Base-by-base conservation (phyloP, 2,888 invertebrate genomes). In the Agrotis segetum region DNA sequence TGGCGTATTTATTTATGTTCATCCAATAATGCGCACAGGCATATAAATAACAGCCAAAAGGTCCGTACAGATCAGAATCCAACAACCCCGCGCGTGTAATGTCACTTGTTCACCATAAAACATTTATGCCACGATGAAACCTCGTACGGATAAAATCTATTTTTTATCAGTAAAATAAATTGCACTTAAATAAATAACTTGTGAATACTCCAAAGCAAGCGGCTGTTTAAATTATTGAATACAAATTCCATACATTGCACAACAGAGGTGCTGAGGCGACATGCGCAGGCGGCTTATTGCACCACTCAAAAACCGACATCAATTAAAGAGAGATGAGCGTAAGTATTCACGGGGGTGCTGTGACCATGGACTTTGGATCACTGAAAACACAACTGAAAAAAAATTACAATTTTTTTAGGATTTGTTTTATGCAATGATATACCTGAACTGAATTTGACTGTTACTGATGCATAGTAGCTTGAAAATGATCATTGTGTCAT, bases 271-370 rank as follows among this genome's bases (percentile, higher is more conserved):
- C 90, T 85, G 90, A 87, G 85, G 86, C 83, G 88, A 90, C 86
- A 89, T 84, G 89, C 84, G 81, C 85, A 80, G 89, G 92, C 95
- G 95, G 95, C 93, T 90, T 90, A 90, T 92, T 90, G 90, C 82
- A 88, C 87, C 92, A 91, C 89, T 94, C 94, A 94, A 94, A 94
- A 93, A 92, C 93, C 90, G 90, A 93, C 95, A 95, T 95, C 94
- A 95, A 94, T 95, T 95, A 94, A 93, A 91, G 84, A 82, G 89
- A 90, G 90, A 90, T 91, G 90, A 91, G 88, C 88, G 89, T 88
- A 89, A 86, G 85, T 83, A 83, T 85, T 85, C 80, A 84, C 72
- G 52, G 65, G 24, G 56, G 29, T 71, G 73, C 47, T 75, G 73
- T 82, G 74, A 66, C 86, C 84, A 84, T 58, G 82, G 40, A 40